Percentiles rank a stretch among this genome's conserved stretches.
These are phyloP conservation scores for Thermophis baileyi DNA, from an alignment of 2,113 vertebrate species.

Conservation along the genomic window DNA sequence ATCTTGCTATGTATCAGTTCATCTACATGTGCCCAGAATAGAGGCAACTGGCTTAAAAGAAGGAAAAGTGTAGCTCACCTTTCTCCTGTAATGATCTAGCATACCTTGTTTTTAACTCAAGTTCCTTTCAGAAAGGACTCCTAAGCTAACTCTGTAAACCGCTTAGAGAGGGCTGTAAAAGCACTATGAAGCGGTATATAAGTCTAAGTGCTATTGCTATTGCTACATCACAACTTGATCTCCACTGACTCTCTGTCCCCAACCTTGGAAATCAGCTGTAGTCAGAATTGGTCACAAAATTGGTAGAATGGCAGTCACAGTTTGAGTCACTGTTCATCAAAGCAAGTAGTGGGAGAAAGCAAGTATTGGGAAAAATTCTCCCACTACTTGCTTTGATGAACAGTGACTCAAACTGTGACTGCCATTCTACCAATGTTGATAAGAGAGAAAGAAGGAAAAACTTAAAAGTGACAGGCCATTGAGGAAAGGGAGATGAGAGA, in stretches of 20 bases:
- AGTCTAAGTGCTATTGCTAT: no score
- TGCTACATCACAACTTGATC: neutral
- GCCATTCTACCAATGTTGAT: neutral
- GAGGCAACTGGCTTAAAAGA: neutral
- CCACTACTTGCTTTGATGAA: neutral
- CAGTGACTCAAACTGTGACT: neutral
- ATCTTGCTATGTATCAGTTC: neutral
- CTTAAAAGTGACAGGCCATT: neutral
- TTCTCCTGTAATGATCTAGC: neutral
- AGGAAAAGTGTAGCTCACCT: neutral
- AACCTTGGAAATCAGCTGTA: neutral
- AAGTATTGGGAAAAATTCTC: neutral
- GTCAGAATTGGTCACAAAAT: neutral
- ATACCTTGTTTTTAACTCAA: neutral
- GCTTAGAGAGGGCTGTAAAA: no score
- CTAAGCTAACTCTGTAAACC: no score
- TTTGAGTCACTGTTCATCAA: neutral
- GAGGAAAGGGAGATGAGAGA: neutral
- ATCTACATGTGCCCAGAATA: neutral
- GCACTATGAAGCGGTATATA: no score
- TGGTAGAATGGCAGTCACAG: neutral
- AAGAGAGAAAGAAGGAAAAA: neutral
- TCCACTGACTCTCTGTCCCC: neutral
- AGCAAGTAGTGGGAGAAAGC: neutral
- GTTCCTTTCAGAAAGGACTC: neutral